Evolutionary conservation across 1,140 invertebrate genomes (phyloP).

Genomic region (Heterodera carotae): DNA sequence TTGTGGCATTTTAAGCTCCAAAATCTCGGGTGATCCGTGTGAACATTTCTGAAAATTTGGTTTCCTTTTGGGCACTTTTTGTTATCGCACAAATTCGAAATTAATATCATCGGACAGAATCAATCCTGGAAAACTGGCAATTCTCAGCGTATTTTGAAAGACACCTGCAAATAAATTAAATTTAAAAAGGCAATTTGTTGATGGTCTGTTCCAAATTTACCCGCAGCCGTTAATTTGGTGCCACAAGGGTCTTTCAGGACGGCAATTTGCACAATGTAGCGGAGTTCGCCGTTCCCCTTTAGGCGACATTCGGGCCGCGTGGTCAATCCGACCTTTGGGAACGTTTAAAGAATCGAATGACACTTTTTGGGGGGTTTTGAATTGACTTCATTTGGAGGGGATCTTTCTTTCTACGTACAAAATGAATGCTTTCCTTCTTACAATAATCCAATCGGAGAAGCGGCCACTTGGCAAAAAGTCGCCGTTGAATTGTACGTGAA

Average conservation of each 20-base stretch:
- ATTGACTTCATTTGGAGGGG: neutral
- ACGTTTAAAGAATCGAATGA: neutral
- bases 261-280: slow-evolving; percentile 52
- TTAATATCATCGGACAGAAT: slow-evolving; percentile 55
- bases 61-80: neutral
- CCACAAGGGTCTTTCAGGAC: slow-evolving; percentile 52
- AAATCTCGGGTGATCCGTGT: slow-evolving; percentile 47
- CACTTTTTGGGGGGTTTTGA: neutral
- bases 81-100: slow-evolving; percentile 46
- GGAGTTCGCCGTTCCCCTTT: slow-evolving; percentile 50
- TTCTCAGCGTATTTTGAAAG: slow-evolving; percentile 52
- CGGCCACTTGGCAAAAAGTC: slow-evolving; percentile 31
- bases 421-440: neutral
- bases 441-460: slow-evolving; percentile 51
- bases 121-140: slow-evolving; percentile 53
- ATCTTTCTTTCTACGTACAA: too few species aligned
- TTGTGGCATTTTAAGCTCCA: slow-evolving; percentile 41
- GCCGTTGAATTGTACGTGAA: slow-evolving; percentile 47
- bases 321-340: slow-evolving; percentile 39
- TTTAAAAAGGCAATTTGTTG: neutral
- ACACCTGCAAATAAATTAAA: slow-evolving; percentile 30
- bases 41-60: slow-evolving; percentile 38
- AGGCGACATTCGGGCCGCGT: slow-evolving; percentile 49
- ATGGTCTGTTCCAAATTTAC: neutral
- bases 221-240: slow-evolving; percentile 37